Percentiles rank a stretch among this genome's conserved stretches.
Evolutionary conservation across 2,797 vertebrate species (phyloP).

Genomic region (Ctenosaura bakeri): DNA sequence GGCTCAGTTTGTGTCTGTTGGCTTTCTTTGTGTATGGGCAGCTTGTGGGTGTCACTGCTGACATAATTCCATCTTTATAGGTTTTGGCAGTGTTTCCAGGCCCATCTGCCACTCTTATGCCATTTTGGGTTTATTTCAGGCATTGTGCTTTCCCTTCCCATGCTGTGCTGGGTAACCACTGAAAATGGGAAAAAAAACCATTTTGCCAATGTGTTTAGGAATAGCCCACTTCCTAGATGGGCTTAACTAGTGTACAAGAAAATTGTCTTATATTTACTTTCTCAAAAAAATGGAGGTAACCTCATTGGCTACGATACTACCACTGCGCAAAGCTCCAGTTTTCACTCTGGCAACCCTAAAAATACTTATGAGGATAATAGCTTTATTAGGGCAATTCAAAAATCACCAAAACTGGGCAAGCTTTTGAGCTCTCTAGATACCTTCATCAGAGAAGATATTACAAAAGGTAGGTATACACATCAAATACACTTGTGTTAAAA

Average conservation of each 20-base stretch:
- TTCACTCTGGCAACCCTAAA: too few species aligned
- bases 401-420: neutral
- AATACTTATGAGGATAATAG: neutral
- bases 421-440: neutral
- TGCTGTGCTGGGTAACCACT: neutral
- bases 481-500: neutral
- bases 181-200: neutral
- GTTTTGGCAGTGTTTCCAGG: neutral
- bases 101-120: neutral
- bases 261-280: too few species aligned
- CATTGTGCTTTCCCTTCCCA: neutral
- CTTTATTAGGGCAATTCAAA: neutral
- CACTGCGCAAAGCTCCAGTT: too few species aligned
- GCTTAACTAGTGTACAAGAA: neutral
- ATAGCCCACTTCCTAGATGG: neutral
- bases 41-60: neutral
- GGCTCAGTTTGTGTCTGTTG: neutral
- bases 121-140: neutral
- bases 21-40: neutral
- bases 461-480: neutral
- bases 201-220: neutral
- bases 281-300: neutral
- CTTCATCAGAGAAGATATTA: neutral
- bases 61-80: neutral
- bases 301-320: too few species aligned